Evolutionary conservation across 2,113 vertebrate genomes (phyloP).

Genomic region (Coptodon rendalli): DNA sequence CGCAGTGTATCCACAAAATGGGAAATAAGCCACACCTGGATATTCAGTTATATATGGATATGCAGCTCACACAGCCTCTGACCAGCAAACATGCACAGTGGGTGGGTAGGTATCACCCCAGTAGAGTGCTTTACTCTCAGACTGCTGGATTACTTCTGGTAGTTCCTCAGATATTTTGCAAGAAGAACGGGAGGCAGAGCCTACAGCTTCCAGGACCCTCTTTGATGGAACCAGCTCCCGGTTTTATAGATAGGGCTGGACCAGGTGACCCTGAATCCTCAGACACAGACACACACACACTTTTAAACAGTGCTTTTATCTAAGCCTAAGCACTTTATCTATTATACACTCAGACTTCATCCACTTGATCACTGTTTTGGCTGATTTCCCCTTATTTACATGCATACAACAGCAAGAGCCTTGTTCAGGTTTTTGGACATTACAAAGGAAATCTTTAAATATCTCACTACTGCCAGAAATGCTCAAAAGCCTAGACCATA

Average conservation of each 20-base stretch:
- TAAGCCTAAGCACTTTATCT: too few relatives aligned
- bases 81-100: neutral
- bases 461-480: neutral
- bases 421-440: neutral
- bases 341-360: neutral
- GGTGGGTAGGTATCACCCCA: neutral
- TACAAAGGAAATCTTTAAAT: neutral
- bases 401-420: accelerated
- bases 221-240: accelerated
- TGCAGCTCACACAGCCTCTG: neutral
- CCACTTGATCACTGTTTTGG: neutral
- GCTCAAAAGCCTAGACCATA: neutral
- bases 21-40: neutral
- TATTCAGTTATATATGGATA: neutral
- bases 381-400: neutral
- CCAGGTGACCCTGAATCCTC: neutral
- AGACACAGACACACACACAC: neutral
- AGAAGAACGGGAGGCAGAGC: accelerated
- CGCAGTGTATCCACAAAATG: neutral
- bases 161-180: neutral
- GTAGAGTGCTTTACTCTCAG: neutral
- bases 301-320: neutral
- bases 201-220: neutral
- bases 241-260: accelerated
- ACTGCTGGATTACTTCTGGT: neutral